Percentiles rank a stretch among this genome's conserved stretches.
These are phyloP conservation scores for Diadophis punctatus DNA, from an alignment of 2,113 vertebrate species.

Conservation along the genomic window DNA sequence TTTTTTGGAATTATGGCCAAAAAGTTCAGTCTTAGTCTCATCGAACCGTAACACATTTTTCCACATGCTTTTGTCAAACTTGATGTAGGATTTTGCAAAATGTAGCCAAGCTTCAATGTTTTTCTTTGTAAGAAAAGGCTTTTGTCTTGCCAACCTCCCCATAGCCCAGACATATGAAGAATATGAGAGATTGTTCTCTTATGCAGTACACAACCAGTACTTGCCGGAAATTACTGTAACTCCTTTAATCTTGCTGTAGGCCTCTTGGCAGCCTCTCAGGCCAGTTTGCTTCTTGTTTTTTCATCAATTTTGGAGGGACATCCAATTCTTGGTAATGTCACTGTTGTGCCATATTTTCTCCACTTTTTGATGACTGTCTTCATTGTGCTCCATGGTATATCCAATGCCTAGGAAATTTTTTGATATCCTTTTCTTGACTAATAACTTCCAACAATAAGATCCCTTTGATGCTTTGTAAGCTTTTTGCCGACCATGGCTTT, in stretches of 20 bases:
- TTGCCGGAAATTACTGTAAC: too few species aligned
- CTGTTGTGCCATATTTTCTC: not conserved
- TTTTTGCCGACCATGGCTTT: not conserved
- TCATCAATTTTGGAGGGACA: not conserved
- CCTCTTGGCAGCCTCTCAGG: not conserved
- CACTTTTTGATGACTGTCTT: not conserved
- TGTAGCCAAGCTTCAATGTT: not conserved
- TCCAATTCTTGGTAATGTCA: not conserved
- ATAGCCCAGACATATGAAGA: not conserved
- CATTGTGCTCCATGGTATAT: not conserved
- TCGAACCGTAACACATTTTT: not conserved
- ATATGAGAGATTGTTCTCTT: not conserved
- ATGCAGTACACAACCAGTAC: too few species aligned
- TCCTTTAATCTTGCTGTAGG: too few species aligned
- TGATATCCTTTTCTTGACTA: not conserved
- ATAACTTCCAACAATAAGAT: not conserved
- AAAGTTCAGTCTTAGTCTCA: not conserved
- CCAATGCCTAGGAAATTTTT: not conserved
- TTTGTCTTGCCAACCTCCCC: not conserved
- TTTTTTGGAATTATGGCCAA: not conserved
- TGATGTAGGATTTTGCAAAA: not conserved
- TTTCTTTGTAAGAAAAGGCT: not conserved
- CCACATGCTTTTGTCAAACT: not conserved
- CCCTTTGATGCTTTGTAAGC: not conserved
- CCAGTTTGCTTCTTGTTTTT: not conserved